A percentile compares a stretch with the other conserved stretches of the same genome.
Conservation (phyloP, 2,797 vertebrate genomes). For the Sebastes paucispinis region DNA sequence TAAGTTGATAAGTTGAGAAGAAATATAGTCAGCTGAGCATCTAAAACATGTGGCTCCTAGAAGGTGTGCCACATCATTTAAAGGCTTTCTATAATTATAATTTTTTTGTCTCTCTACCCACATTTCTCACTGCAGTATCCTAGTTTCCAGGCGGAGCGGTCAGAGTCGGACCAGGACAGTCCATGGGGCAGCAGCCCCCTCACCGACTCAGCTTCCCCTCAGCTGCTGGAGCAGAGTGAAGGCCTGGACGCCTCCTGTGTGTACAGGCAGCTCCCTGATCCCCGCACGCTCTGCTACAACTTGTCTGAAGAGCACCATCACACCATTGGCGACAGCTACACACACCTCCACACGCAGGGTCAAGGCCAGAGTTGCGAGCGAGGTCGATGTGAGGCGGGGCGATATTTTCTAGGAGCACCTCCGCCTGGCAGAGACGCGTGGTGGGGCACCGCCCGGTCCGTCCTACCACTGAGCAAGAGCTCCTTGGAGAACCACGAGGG, state of each 20-base stretch:
- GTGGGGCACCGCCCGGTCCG: conserved; percentile 87
- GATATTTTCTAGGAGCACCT: conserved; percentile 91
- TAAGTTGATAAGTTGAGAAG: too few relatives aligned
- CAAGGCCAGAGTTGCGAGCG: conserved; percentile 89
- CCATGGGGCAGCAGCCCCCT: conserved; percentile 95
- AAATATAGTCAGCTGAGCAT: too few relatives aligned
- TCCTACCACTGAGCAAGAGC: conserved; percentile 86
- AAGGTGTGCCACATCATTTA: too few relatives aligned
- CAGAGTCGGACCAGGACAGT: conserved; percentile 94
- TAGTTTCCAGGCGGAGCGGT: conserved; percentile 91
- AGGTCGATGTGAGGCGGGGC: conserved; percentile 91
- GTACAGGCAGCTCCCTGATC: conserved; percentile 88
- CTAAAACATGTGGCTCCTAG: too few relatives aligned
- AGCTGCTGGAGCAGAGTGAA: conserved; percentile 88
- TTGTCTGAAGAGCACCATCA: conserved; percentile 81
- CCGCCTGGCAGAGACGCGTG: conserved; percentile 87
- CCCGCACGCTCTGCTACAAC: conserved; percentile 86
- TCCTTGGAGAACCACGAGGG: conserved; percentile 89
- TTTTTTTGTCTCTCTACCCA: background rate
- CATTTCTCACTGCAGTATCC: conserved; percentile 82
- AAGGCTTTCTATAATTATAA: background rate
- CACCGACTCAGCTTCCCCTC: conserved; percentile 91
- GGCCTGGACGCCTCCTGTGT: conserved; percentile 87
- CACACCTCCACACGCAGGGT: conserved; percentile 67
- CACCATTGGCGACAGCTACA: conserved; percentile 63